Evolutionary conservation across 2,888 invertebrate genomes (phyloP).

Genomic region (Mycalesis mineus): DNA sequence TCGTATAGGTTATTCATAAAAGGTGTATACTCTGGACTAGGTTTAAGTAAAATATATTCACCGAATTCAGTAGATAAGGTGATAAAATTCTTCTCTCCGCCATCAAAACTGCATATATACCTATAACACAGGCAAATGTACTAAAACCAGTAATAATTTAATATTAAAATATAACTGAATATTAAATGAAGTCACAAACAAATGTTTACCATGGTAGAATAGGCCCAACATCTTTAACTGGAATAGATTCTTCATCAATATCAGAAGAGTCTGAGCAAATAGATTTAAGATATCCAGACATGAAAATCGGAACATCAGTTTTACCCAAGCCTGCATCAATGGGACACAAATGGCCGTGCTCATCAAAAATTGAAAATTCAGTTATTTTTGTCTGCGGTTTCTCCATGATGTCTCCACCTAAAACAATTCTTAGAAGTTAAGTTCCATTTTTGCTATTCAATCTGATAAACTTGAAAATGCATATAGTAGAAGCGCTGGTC

Average conservation of each 20-base stretch:
- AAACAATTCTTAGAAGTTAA: too few species aligned
- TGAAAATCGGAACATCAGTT: slow-evolving; percentile 83
- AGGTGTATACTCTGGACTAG: slow-evolving; percentile 83
- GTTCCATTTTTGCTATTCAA: too few species aligned
- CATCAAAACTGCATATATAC: slow-evolving; percentile 89
- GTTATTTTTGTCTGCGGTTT: slow-evolving; percentile 77
- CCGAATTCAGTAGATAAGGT: slow-evolving; percentile 87
- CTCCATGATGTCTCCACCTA: slow-evolving; percentile 70
- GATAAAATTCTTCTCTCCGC: slow-evolving; percentile 85
- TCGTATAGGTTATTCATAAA: slow-evolving; percentile 84
- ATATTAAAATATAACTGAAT: too few species aligned
- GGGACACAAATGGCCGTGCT: slow-evolving; percentile 86
- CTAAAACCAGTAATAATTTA: too few species aligned
- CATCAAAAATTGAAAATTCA: slow-evolving; percentile 85
- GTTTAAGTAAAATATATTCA: slow-evolving; percentile 87
- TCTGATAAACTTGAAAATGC: too few species aligned
- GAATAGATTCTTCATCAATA: slow-evolving; percentile 83
- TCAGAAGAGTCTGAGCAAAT: slow-evolving; percentile 85
- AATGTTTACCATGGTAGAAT: slow-evolving; percentile 85
- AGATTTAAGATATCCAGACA: slow-evolving; percentile 89
- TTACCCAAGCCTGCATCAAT: slow-evolving; percentile 89
- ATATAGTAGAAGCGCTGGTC: too few species aligned
- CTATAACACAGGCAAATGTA: slow-evolving; percentile 38
- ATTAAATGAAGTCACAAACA: too few species aligned
- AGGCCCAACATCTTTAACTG: slow-evolving; percentile 87